Conservation (phyloP, 2,113 vertebrate species). For the Psilopsiagon aurifrons region DNA sequence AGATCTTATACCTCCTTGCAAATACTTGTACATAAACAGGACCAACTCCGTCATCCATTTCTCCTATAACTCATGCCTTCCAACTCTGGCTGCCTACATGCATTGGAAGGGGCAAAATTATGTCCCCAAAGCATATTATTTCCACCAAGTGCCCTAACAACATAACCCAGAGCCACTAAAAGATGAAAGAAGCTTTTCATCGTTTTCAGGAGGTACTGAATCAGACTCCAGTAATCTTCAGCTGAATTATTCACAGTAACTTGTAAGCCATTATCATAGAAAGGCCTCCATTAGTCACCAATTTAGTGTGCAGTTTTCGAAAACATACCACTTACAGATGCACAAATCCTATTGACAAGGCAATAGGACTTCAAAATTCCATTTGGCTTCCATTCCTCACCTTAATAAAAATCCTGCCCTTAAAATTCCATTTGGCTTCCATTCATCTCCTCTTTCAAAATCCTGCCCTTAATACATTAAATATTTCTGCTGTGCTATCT, state of each 20-base stretch:
- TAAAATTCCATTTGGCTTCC: slow-evolving; percentile 45
- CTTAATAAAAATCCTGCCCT: neutral
- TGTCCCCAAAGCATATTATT: neutral
- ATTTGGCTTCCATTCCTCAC: slow-evolving; percentile 7
- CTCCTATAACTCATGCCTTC: neutral
- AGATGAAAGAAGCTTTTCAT: neutral
- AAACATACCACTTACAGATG: neutral
- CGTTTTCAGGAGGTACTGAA: neutral
- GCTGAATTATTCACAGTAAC: slow-evolving; percentile 57
- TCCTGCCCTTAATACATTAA: neutral
- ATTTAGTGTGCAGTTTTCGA: slow-evolving; percentile 10
- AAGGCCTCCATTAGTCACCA: slow-evolving; percentile 26
- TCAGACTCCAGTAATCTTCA: neutral
- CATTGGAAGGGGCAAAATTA: neutral
- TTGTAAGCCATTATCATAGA: neutral
- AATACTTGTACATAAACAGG: neutral
- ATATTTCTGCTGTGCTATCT: neutral
- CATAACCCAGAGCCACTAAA: neutral
- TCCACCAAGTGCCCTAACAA: neutral
- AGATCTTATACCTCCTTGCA: neutral
- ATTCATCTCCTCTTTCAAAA: neutral
- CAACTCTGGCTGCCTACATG: neutral
- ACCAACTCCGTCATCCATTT: neutral
- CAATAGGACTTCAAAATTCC: slow-evolving; percentile 29
- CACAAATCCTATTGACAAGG: neutral